These are phyloP conservation scores for Vandiemenella viatica DNA, from an alignment of 2,888 invertebrate genomes.

Conservation along the genomic window DNA sequence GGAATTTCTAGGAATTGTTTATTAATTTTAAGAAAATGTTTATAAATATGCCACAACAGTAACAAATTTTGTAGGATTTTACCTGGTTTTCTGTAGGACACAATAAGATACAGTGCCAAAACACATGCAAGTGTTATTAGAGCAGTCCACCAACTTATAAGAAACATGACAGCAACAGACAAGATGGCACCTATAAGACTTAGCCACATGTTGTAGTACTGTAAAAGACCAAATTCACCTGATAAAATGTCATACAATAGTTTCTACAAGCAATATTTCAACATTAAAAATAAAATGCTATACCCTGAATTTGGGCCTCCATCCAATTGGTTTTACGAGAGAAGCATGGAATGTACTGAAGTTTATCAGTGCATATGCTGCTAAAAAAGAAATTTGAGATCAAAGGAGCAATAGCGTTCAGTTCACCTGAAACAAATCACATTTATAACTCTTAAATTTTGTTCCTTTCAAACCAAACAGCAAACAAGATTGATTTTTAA, in stretches of 20 bases:
- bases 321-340: slow-evolving; percentile 72
- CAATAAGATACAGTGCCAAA: slow-evolving; percentile 75
- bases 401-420: slow-evolving; percentile 78
- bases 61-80: slow-evolving; percentile 20
- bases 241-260: no score
- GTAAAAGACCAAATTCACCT: slow-evolving; percentile 40
- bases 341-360: slow-evolving; percentile 92
- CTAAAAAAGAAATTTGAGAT: slow-evolving; percentile 87
- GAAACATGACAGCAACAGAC: slow-evolving; percentile 86
- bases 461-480: background rate
- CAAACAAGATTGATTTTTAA: no score
- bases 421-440: slow-evolving; percentile 44
- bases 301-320: slow-evolving; percentile 80
- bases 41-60: no score
- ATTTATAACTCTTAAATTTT: no score
- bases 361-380: slow-evolving; percentile 84
- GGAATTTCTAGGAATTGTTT: no score
- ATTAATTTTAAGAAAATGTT: no score
- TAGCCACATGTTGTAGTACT: slow-evolving; percentile 94
- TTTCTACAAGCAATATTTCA: slow-evolving; percentile 4
- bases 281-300: slow-evolving; percentile 12
- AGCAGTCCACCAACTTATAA: slow-evolving; percentile 89
- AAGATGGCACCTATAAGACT: slow-evolving; percentile 69
- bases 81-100: slow-evolving; percentile 90
- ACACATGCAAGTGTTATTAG: slow-evolving; percentile 71